Conservation (phyloP, 2,113 vertebrate genomes). For the Serinus canaria region DNA sequence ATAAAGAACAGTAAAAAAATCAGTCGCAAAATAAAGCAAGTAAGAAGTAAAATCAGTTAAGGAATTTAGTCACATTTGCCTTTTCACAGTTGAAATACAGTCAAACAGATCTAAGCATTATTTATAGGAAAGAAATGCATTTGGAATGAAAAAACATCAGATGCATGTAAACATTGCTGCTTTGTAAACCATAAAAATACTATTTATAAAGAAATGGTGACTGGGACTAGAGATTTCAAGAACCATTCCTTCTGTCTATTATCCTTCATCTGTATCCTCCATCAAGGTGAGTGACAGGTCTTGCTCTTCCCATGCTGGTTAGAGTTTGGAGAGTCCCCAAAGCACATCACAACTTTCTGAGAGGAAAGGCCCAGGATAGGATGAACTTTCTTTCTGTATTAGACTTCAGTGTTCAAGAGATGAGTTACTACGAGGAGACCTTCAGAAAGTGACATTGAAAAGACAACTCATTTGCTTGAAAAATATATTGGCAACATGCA, state of each 20-base stretch:
- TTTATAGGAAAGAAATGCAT: not conserved
- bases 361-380: not conserved
- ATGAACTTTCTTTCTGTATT: not conserved
- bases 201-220: not conserved
- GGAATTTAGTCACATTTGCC: not conserved
- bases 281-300: not conserved
- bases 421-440: not conserved
- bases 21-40: not conserved
- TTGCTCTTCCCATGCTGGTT: not conserved
- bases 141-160: not conserved
- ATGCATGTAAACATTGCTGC: not conserved
- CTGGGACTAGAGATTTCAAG: not conserved
- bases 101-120: not conserved
- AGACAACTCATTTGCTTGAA: not conserved
- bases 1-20: not conserved
- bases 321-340: not conserved
- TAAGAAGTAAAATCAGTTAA: not conserved
- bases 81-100: not conserved
- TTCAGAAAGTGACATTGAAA: not conserved
- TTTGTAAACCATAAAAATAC: not conserved
- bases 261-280: not conserved
- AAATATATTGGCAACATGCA: not conserved
- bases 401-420: not conserved
- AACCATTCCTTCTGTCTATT: not conserved
- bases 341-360: not conserved